A percentile compares a stretch with the other conserved stretches of the same genome.
phyloP scores from a whole-genome alignment of 2,888 invertebrate species.

The Metellina segmentata region DNA sequence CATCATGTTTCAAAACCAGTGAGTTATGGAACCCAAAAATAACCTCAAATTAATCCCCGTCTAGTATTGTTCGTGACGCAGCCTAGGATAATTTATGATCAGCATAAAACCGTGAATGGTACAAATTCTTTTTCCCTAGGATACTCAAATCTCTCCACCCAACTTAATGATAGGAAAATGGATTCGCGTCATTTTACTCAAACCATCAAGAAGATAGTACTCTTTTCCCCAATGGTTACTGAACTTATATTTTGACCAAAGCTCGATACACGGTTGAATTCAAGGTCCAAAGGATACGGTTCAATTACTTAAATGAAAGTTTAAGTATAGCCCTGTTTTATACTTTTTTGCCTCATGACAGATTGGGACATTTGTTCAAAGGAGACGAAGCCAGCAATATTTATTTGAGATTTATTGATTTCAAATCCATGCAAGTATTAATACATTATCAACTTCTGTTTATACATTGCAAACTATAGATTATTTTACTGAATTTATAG shows the following conservation, averaged over 20 bases:
- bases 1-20: slow-evolving; percentile 40
- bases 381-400: too few relatives aligned
- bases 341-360: too few relatives aligned
- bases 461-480: too few relatives aligned
- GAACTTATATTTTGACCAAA: neutral
- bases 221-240: neutral
- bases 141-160: slow-evolving; percentile 37
- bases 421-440: too few relatives aligned
- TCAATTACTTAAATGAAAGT: neutral
- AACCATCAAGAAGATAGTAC: neutral
- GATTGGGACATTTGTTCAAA: too few relatives aligned
- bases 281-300: neutral
- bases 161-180: slow-evolving; percentile 40
- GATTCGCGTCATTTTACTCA: slow-evolving; percentile 25
- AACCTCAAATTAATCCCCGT: slow-evolving; percentile 61
- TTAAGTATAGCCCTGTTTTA: neutral
- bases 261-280: neutral
- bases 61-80: slow-evolving; percentile 57
- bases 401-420: too few relatives aligned
- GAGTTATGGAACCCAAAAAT: slow-evolving; percentile 53
- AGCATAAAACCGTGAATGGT: slow-evolving; percentile 51
- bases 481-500: too few relatives aligned
- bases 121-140: slow-evolving; percentile 40
- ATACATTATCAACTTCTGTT: too few relatives aligned
- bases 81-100: slow-evolving; percentile 43